A percentile compares a stretch with the other conserved stretches of the same genome.
Conservation (phyloP, 2,113 vertebrate genomes). For the Brachypodius melanocephalos region DNA sequence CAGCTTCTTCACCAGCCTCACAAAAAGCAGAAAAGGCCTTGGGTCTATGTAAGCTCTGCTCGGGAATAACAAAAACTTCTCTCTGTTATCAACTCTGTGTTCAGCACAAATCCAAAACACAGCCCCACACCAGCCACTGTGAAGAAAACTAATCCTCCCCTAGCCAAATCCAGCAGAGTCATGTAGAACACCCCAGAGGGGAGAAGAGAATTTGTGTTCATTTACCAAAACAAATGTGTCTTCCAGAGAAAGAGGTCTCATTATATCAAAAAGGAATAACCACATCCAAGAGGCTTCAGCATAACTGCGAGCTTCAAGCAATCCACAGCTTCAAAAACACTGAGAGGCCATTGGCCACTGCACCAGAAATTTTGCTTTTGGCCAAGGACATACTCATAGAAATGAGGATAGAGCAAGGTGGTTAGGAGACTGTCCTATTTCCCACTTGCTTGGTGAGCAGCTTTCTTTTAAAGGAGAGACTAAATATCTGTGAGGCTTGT, state of each 20-base stretch:
- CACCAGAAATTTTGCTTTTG: not conserved
- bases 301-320: not conserved
- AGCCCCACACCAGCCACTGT: not conserved
- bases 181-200: not conserved
- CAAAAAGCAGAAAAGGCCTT: not conserved
- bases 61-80: not conserved
- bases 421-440: not conserved
- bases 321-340: not conserved
- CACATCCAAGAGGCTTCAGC: not conserved
- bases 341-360: not conserved
- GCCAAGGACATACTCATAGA: not conserved
- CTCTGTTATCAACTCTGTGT: not conserved
- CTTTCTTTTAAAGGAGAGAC: not conserved
- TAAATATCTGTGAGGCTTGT: not conserved
- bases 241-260: not conserved
- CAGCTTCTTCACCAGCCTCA: not conserved
- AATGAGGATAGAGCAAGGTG: fast-evolving
- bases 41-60: not conserved
- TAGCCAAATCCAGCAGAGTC: not conserved
- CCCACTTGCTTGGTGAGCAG: not conserved
- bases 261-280: not conserved
- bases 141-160: not conserved
- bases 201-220: not conserved
- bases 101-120: not conserved
- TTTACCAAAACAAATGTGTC: not conserved